phyloP scores from a whole-genome alignment of 2,113 vertebrate species.

The Sphyrna mokarran region DNA sequence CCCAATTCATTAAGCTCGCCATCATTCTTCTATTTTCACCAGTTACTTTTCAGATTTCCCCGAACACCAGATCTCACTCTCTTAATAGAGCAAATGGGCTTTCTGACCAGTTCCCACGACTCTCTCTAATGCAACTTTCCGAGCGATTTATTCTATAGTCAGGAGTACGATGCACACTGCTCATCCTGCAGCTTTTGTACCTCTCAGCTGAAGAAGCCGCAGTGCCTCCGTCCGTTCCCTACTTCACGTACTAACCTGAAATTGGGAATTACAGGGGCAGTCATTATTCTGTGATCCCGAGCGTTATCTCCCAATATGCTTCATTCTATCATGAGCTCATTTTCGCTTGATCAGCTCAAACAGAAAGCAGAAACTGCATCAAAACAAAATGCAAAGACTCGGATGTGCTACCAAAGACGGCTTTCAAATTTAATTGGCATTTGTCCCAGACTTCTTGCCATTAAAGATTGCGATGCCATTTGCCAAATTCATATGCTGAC shows the following conservation, averaged over 20 bases:
- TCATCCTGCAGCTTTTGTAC: background rate
- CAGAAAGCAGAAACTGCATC: background rate
- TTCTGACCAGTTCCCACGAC: background rate
- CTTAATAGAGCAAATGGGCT: background rate
- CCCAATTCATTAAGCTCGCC: background rate
- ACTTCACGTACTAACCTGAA: background rate
- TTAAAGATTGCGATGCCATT: background rate
- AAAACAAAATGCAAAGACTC: background rate
- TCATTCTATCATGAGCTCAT: background rate
- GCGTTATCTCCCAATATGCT: too few species aligned
- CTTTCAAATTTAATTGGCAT: slow-evolving; percentile 1
- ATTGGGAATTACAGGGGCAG: background rate
- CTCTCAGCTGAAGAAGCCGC: background rate
- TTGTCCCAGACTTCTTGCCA: background rate
- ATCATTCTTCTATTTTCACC: background rate
- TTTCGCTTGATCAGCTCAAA: background rate
- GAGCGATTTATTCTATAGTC: background rate
- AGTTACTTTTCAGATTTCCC: background rate
- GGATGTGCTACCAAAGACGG: background rate
- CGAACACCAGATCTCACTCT: background rate
- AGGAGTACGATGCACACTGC: too few species aligned
- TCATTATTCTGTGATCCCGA: background rate
- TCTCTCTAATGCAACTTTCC: background rate
- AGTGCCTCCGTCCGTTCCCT: background rate
- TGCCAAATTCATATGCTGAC: background rate